Evolutionary conservation across 2,797 vertebrate genomes (phyloP).

Genomic region (Vultur gryphus): DNA sequence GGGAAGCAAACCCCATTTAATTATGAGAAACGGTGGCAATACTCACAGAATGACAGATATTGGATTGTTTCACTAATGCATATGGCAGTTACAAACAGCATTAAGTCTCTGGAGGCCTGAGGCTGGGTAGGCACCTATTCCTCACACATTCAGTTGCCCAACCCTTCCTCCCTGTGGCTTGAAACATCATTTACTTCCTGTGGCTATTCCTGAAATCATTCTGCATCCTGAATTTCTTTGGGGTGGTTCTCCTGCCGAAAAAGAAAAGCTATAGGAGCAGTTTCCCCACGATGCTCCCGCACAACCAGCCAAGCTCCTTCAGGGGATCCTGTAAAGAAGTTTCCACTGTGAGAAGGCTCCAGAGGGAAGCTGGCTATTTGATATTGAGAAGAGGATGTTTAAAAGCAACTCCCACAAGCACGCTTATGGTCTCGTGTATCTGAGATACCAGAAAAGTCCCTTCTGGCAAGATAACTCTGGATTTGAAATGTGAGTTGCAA

Average conservation of each 20-base stretch:
- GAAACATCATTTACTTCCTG: background rate
- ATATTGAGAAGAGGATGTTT: background rate
- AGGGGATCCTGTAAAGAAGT: background rate
- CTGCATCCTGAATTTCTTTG: background rate
- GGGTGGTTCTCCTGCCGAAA: background rate
- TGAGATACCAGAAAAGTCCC: background rate
- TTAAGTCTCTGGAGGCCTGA: background rate
- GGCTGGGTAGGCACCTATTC: background rate
- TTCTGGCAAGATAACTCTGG: background rate
- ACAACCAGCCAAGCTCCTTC: background rate
- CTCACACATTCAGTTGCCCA: background rate
- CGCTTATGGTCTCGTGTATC: rapidly evolving
- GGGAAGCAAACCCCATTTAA: background rate
- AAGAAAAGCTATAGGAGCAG: background rate
- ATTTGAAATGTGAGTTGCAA: background rate
- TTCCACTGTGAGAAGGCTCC: background rate
- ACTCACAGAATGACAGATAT: background rate
- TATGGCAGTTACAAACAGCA: background rate
- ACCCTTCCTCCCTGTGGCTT: background rate
- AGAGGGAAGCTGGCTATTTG: background rate
- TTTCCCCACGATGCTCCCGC: background rate
- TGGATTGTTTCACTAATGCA: background rate
- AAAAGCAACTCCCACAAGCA: background rate
- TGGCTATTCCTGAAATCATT: background rate
- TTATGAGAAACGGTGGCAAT: background rate